Evolutionary conservation across 2,797 vertebrate species (phyloP).

Genomic region (Muraenolepis orangiensis): DNA sequence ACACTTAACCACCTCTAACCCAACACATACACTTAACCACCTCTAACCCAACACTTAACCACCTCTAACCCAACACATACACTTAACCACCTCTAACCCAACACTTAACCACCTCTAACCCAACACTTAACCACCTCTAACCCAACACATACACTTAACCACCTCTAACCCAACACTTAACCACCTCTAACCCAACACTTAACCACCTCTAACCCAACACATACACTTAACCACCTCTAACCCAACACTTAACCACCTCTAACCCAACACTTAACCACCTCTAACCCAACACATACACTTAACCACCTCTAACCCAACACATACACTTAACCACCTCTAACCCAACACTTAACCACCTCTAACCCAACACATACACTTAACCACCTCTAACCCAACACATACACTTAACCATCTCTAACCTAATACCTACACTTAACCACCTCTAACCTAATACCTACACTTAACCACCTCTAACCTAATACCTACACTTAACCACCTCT

Average conservation of each 20-base stretch:
- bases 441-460: not conserved
- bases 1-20: not conserved
- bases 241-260: not conserved
- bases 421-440: not conserved
- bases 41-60: too few species aligned
- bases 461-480: not conserved
- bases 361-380: not conserved
- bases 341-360: not conserved
- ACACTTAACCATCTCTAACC: not conserved
- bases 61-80: not conserved
- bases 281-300: not conserved
- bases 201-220: not conserved
- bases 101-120: too few species aligned
- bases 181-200: too few species aligned
- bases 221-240: not conserved
- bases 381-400: not conserved
- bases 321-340: not conserved
- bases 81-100: not conserved
- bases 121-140: not conserved
- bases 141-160: not conserved
- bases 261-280: not conserved
- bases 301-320: not conserved
- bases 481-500: not conserved
- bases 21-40: not conserved
- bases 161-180: not conserved